Conservation (phyloP, 1,140 invertebrate genomes). For the Vollenhovia emeryi region DNA sequence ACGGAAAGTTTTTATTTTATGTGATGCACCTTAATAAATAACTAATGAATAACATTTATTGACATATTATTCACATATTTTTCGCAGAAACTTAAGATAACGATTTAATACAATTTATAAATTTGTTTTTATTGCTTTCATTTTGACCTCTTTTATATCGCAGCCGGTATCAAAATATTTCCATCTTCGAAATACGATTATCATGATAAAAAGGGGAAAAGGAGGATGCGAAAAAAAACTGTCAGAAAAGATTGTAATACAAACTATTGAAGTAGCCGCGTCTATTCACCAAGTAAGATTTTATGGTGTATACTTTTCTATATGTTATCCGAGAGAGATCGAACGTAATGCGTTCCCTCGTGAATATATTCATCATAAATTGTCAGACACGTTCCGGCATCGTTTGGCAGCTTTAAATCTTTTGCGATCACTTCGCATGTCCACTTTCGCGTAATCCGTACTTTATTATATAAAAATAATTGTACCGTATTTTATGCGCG, state of each 20-base stretch:
- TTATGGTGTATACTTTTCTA: not conserved
- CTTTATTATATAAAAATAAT: not conserved
- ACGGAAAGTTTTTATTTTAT: not conserved
- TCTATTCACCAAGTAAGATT: constrained; percentile 3
- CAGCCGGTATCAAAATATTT: not conserved
- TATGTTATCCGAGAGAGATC: not conserved
- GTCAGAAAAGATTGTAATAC: not conserved
- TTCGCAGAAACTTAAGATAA: not conserved
- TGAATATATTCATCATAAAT: not conserved
- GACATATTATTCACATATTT: not conserved
- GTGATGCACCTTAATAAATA: not conserved
- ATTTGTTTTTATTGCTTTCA: not conserved
- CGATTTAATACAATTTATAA: not conserved
- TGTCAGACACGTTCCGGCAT: not conserved
- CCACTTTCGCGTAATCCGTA: not conserved
- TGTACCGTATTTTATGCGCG: not conserved
- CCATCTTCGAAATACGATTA: not conserved
- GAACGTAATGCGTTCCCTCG: not conserved
- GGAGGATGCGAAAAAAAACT: no score
- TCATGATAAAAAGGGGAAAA: not conserved
- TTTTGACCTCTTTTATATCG: not conserved
- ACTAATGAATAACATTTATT: not conserved
- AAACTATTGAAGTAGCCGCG: not conserved
- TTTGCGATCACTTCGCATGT: not conserved
- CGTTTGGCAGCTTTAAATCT: not conserved